Evolutionary conservation across 23 tunicate species (phyloP), one percentile per base, ranked within the genome.

Genomic region (Halocynthia aurantium): DNA sequence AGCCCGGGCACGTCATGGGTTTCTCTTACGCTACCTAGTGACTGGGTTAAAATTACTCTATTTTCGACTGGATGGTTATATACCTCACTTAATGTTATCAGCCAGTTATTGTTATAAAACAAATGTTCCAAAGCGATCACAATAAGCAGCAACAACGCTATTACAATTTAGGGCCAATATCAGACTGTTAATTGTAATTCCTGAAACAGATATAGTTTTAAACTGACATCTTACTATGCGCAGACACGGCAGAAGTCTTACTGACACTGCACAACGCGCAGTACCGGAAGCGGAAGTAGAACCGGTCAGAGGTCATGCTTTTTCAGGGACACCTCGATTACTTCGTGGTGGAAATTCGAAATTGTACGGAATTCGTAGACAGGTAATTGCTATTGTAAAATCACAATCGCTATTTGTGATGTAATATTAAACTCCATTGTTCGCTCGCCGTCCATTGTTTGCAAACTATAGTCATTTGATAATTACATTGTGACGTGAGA

Each of bases 321-420:
- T 85, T 17, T 82, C 89, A 7, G 80, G 83, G 10, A 85, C 89
- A 7, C 89, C 89, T 22, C 52, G 84, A 72, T 61, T 85, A 52
- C 80, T 85, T 7, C 51, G 89, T 61, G 80, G 89, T 8, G 89
- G 89, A 53, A 71, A 79, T 52, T 78, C 84, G 31, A 85, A 71
- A 72, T 77, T 53, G 10, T 85, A 85, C 51, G 89, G 89, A n/a
- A 67, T 85, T 21, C 52, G 89, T 10, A 44, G 89, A 60, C 79
- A 85, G 73, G 89, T 85, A 61, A n/a, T 54, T n/a, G 1, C 17
- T 58, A 58, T 15, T 58, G 15, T 58, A 13, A n/a, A 58, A 15
- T 58, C 17, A 58, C 15, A 58, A 58, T 58, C n/a, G 63, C 17
- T 13, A 13, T 1, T 58, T 15, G 63, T 58, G 44, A 31, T 31